Evolutionary conservation across 2,888 invertebrate genomes (phyloP).

Genomic region (Mystacides longicornis): DNA sequence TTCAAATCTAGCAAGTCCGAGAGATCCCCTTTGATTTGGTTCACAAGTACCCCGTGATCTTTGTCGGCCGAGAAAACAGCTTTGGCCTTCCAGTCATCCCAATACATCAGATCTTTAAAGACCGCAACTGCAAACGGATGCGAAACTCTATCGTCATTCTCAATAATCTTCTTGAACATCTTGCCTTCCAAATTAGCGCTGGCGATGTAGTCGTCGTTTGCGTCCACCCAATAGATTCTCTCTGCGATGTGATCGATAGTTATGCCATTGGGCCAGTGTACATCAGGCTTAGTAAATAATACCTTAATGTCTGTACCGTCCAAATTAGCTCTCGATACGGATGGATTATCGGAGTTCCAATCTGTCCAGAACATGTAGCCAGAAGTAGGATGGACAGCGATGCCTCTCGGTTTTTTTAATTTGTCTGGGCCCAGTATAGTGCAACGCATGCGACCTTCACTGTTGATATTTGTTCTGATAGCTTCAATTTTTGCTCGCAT

Average conservation of each 20-base stretch:
- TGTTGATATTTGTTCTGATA: slow-evolving; percentile 56
- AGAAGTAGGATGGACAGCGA: slow-evolving; percentile 74
- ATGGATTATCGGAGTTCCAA: slow-evolving; percentile 72
- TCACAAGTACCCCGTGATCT: slow-evolving; percentile 58
- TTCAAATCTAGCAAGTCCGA: slow-evolving; percentile 77
- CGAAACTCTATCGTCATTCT: slow-evolving; percentile 57
- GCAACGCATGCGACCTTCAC: slow-evolving; percentile 62
- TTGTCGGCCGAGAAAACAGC: slow-evolving; percentile 76
- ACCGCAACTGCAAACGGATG: slow-evolving; percentile 85
- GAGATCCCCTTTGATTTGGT: slow-evolving; percentile 54
- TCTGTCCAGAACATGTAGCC: slow-evolving; percentile 84
- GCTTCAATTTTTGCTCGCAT: slow-evolving; percentile 72
- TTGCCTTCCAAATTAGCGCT: slow-evolving; percentile 66
- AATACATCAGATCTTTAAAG: slow-evolving; percentile 77
- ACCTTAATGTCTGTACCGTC: slow-evolving; percentile 65
- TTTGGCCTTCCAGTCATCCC: slow-evolving; percentile 84
- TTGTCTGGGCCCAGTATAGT: slow-evolving; percentile 62
- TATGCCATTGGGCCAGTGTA: slow-evolving; percentile 83
- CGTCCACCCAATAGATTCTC: slow-evolving; percentile 83
- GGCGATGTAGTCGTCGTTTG: slow-evolving; percentile 72
- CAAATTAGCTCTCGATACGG: slow-evolving; percentile 70
- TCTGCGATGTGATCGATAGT: slow-evolving; percentile 77
- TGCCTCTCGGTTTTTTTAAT: slow-evolving; percentile 68
- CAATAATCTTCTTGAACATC: slow-evolving; percentile 58
- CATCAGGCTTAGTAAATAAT: slow-evolving; percentile 57